phyloP scores from a whole-genome alignment of 2,888 invertebrate genomes.

The Chalcis sispes region DNA sequence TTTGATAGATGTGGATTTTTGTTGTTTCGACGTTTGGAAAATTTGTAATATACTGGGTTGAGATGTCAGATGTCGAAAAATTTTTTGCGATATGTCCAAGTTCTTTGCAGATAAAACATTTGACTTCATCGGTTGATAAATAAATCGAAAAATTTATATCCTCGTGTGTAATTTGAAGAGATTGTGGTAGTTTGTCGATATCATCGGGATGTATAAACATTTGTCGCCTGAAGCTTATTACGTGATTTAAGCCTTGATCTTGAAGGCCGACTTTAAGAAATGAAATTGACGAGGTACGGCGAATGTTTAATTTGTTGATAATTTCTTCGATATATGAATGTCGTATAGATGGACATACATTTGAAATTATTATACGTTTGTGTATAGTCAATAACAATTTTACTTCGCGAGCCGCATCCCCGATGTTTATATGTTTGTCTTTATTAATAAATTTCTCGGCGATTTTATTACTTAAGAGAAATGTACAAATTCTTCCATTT shows the following conservation, averaged over 20 bases:
- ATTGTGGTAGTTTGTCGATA: not conserved
- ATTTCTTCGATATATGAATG: not conserved
- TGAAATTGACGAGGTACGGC: not conserved
- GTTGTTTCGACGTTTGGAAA: too few relatives aligned
- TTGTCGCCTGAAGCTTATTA: not conserved
- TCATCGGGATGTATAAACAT: not conserved
- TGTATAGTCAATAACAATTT: not conserved
- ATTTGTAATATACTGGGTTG: too few relatives aligned
- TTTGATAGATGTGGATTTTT: too few relatives aligned
- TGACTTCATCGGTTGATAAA: not conserved
- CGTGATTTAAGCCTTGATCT: not conserved
- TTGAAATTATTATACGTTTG: not conserved
- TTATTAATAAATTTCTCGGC: not conserved
- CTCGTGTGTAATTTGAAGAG: not conserved
- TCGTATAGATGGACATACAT: not conserved
- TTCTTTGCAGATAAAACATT: not conserved
- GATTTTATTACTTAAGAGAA: too few relatives aligned
- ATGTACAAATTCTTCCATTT: not conserved
- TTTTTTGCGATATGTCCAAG: not conserved
- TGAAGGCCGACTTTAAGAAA: not conserved
- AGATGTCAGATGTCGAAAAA: too few relatives aligned
- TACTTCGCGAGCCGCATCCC: not conserved
- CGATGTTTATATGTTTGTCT: not conserved
- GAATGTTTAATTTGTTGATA: not conserved
- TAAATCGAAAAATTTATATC: not conserved